phyloP scores from a whole-genome alignment of 2,888 invertebrate genomes.

The Anodontia alba region DNA sequence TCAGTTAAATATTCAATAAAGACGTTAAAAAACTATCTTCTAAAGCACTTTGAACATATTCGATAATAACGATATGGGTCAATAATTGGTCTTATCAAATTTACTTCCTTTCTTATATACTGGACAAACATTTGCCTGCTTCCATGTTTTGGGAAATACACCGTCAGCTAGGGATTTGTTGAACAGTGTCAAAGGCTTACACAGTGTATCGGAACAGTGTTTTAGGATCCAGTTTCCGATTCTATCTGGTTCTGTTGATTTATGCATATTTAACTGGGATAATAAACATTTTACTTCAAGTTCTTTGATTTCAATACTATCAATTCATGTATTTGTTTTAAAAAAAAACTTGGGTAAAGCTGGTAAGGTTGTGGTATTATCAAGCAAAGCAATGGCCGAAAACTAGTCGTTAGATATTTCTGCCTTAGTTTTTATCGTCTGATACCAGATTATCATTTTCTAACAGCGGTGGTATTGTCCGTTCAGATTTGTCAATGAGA shows the following conservation, averaged over 20 bases:
- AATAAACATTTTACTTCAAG: not conserved
- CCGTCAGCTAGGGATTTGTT: too few species aligned
- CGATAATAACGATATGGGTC: too few species aligned
- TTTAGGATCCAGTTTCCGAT: constrained; percentile 8
- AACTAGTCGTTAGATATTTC: not conserved
- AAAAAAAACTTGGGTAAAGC: not conserved
- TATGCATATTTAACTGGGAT: not conserved
- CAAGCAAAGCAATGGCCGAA: not conserved
- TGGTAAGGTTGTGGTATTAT: not conserved
- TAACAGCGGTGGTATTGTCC: not conserved
- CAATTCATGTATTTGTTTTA: not conserved
- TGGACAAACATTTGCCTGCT: too few species aligned
- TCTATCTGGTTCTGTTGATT: not conserved
- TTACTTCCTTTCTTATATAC: too few species aligned
- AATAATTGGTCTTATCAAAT: too few species aligned
- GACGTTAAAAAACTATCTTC: too few species aligned
- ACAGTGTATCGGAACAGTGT: not conserved
- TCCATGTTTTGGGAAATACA: too few species aligned
- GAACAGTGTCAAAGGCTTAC: not conserved
- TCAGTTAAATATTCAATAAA: constrained; percentile 1
- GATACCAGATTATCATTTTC: not conserved
- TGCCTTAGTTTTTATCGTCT: not conserved
- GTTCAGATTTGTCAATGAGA: not conserved
- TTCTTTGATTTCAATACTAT: not conserved
- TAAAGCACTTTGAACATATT: too few species aligned